phyloP scores from a whole-genome alignment of 2,113 vertebrate species.

The Eurystomus gularis region DNA sequence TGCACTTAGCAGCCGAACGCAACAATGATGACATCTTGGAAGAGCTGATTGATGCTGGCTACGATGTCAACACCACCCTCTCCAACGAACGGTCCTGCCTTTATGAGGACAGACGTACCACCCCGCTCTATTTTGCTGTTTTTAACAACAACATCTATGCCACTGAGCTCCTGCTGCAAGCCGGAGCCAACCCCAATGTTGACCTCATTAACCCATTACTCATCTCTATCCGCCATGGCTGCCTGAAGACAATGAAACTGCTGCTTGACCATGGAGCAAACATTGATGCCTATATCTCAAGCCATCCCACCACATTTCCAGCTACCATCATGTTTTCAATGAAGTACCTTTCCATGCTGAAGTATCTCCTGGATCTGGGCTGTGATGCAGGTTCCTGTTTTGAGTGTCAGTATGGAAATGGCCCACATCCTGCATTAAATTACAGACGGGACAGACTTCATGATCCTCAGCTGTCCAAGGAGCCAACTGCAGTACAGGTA shows the following conservation, averaged over 20 bases:
- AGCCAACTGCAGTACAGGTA: conserved; percentile 76
- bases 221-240: conserved; percentile 86
- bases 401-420: conserved; percentile 79
- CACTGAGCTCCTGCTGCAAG: conserved; percentile 81
- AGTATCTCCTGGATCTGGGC: conserved; percentile 87
- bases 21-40: conserved; percentile 85
- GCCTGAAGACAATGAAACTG: conserved; percentile 81
- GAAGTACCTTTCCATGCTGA: conserved; percentile 84
- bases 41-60: conserved; percentile 82
- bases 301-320: conserved; percentile 85
- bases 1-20: conserved; percentile 88
- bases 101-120: conserved; percentile 90
- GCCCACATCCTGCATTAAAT: conserved; percentile 78
- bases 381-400: conserved; percentile 87
- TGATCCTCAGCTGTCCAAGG: conserved; percentile 53
- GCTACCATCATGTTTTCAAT: conserved; percentile 86
- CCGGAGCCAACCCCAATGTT: conserved; percentile 88
- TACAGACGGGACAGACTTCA: conserved; percentile 57
- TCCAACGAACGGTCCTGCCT: conserved; percentile 81
- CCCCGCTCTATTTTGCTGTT: conserved; percentile 86
- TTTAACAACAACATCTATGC: conserved; percentile 84
- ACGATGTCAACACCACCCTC: conserved; percentile 86
- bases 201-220: conserved; percentile 90
- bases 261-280: conserved; percentile 89
- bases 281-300: conserved; percentile 79